Percentiles rank a stretch among this genome's conserved stretches.
phyloP scores from a whole-genome alignment of 23 tunicate species.

The Aplidium turbinatum region DNA sequence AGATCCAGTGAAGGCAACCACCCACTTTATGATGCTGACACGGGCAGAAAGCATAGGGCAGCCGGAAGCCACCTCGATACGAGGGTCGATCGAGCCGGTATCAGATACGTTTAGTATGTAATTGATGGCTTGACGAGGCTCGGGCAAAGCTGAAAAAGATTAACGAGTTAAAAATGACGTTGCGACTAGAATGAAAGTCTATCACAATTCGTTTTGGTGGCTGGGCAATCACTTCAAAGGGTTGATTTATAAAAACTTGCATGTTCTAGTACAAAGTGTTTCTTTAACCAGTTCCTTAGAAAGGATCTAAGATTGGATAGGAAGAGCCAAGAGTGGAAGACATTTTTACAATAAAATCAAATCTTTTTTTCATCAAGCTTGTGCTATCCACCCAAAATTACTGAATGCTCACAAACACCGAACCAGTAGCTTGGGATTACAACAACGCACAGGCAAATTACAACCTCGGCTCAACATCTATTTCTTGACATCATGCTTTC shows the following conservation, averaged over 20 bases:
- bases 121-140: conserved; percentile 73
- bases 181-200: no score
- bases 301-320: background rate
- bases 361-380: no score
- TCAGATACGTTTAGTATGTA: conserved; percentile 71
- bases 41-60: conserved; percentile 69
- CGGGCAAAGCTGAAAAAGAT: conserved; percentile 71
- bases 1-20: conserved; percentile 55
- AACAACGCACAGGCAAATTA: no score
- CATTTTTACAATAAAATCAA: background rate
- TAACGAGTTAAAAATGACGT: no score
- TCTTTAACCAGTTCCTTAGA: no score
- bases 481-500: no score
- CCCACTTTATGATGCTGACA: conserved; percentile 71
- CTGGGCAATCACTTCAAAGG: no score
- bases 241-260: background rate
- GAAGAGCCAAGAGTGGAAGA: background rate
- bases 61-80: conserved; percentile 64
- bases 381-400: no score
- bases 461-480: no score
- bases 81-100: conserved; percentile 65
- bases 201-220: no score
- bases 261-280: background rate
- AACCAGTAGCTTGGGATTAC: no score
- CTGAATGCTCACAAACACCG: no score